Percentiles rank a stretch among this genome's conserved stretches.
Conservation (phyloP, 2,113 vertebrate species). For the Actinemys pallida region DNA sequence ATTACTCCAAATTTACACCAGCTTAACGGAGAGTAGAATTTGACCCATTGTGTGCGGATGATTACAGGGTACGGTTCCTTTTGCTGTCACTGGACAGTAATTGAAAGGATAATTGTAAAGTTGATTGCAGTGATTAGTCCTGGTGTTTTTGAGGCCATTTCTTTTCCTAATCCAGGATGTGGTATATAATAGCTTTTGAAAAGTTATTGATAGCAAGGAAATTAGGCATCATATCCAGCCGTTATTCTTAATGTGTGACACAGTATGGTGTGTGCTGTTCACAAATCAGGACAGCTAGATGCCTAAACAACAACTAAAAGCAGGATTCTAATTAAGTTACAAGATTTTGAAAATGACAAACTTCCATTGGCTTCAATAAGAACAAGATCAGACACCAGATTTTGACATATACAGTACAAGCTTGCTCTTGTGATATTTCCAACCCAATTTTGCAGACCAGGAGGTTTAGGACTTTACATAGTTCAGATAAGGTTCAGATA, state of each 20-base stretch:
- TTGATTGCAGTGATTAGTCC: background rate
- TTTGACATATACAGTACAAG: background rate
- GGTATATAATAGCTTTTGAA: background rate
- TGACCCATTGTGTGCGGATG: background rate
- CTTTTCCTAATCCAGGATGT: background rate
- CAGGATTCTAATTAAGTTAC: background rate
- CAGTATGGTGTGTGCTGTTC: background rate
- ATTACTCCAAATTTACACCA: background rate
- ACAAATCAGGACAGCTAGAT: background rate
- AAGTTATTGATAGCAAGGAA: rapidly evolving
- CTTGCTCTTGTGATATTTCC: background rate
- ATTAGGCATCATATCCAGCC: background rate
- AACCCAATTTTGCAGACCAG: background rate
- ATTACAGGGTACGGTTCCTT: background rate
- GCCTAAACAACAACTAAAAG: background rate
- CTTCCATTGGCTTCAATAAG: background rate
- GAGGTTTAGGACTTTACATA: background rate
- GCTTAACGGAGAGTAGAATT: background rate
- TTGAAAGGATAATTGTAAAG: background rate
- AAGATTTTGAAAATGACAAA: background rate
- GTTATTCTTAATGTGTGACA: background rate
- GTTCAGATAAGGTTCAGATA: background rate
- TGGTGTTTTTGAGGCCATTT: background rate
- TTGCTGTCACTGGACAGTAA: background rate
- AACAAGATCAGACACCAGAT: background rate